Conservation (phyloP, 2,113 vertebrate species). For the Bettongia penicillata region DNA sequence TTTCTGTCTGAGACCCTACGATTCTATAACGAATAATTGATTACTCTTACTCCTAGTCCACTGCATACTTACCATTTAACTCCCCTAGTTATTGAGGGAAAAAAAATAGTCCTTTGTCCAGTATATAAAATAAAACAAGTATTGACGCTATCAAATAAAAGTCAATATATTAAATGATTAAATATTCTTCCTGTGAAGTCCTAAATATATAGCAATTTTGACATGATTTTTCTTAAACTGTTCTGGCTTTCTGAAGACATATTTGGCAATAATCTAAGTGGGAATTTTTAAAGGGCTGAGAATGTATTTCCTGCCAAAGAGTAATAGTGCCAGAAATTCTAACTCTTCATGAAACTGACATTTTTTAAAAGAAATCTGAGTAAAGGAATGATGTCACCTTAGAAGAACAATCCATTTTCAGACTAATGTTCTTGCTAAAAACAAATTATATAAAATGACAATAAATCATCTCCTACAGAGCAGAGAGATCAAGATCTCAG, state of each 20-base stretch:
- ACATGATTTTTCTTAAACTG: background rate
- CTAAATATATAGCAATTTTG: background rate
- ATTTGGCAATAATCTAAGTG: background rate
- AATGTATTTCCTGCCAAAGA: background rate
- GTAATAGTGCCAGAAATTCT: background rate
- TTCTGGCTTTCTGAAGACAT: background rate
- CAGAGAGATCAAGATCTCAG: background rate
- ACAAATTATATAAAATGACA: background rate
- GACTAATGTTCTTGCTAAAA: background rate
- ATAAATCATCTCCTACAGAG: background rate
- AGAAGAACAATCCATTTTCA: background rate
- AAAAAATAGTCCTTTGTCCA: background rate
- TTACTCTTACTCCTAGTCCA: background rate
- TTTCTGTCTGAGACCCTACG: background rate
- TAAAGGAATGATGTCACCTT: background rate
- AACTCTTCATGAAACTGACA: background rate
- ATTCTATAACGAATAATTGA: background rate
- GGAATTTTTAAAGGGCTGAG: background rate
- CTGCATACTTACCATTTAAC: background rate
- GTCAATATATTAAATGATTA: background rate
- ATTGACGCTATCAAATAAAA: background rate
- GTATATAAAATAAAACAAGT: background rate
- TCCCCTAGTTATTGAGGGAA: background rate
- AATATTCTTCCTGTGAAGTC: background rate
- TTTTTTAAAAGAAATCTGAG: background rate